Conservation (phyloP, 2,113 vertebrate genomes). For the Indicator maculatus region DNA sequence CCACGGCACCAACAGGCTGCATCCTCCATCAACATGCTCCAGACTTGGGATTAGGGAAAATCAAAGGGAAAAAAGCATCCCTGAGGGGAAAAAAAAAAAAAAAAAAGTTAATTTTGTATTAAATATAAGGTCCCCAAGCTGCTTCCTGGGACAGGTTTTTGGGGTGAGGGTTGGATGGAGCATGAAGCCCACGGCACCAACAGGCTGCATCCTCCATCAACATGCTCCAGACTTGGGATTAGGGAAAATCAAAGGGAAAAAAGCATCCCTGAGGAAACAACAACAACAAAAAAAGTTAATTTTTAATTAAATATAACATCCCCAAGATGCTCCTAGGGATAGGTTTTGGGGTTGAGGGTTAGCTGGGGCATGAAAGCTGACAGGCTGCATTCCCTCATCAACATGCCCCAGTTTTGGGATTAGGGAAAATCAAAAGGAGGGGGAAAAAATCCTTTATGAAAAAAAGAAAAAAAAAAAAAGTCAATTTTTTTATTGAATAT, state of each 20-base stretch:
- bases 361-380: not conserved
- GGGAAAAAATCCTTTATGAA: not conserved
- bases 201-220: not conserved
- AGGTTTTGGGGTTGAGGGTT: not conserved
- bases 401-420: not conserved
- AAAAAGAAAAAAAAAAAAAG: not conserved
- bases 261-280: not conserved
- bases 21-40: not conserved
- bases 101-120: not conserved
- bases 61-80: not conserved
- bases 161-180: too few relatives aligned
- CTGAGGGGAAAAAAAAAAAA: not conserved
- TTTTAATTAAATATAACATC: not conserved
- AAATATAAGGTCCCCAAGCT: too few relatives aligned
- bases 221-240: not conserved
- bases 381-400: not conserved
- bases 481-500: too few relatives aligned
- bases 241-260: not conserved
- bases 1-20: slow-evolving; percentile 25
- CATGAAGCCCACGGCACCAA: slow-evolving; percentile 22
- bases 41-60: not conserved
- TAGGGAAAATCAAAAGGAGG: not conserved
- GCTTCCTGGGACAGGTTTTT: too few relatives aligned
- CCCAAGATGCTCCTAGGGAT: not conserved
- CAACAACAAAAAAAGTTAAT: not conserved